Base-by-base conservation (phyloP, 2,797 vertebrate species). In the Aeoliscus strigatus region DNA sequence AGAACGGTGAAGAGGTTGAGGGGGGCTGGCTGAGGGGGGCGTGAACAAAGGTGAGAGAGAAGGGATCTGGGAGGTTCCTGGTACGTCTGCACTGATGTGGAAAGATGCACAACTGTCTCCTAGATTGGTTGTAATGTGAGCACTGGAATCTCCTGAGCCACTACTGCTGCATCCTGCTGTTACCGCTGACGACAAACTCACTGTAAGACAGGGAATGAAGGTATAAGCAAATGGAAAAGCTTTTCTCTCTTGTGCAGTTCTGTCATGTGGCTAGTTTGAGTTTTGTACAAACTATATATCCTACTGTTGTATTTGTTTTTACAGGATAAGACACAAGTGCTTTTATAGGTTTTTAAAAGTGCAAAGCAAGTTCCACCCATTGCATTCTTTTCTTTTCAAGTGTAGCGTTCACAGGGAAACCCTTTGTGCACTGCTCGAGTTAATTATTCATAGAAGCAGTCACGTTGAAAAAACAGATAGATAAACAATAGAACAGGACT, bases 151-250 rank as follows among this genome's bases (percentile, higher is more conserved):
- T 46, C 75, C 84, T 7, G 31, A 75, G 56, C 36, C 65, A 0
- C 61, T 76, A n/a, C 47, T 72, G 0, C 45, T 40, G 26, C 77
- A 60, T 39, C 44, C 73, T 44, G 76, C 83, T 1, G 51, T 82
- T 49, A 81, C 43, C 14, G 64, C 56, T 2, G 77, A 59, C 14
- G 72, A 61, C 45, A 77, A 30, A 1, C 80, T 82, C 31, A 79
- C 93, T 96, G 68, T 2, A 71, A 47, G 13, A 66, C 35, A 74
- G 60, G n/a, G 63, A 29, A 27, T 13, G n/a, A 6, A 3, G n/a
- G n/a, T n/a, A n/a, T n/a, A 29, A 34, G 7, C 1, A 47, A 34
- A 39, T n/a, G 0, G 34, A 11, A 14, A 38, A n/a, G n/a, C n/a
- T n/a, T n/a, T n/a, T n/a, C n/a, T n/a, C n/a, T n/a, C n/a, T n/a